A percentile compares a stretch with the other conserved stretches of the same genome.
Evolutionary conservation across 2,113 vertebrate genomes (phyloP).

Genomic region (Nothocercus julius): DNA sequence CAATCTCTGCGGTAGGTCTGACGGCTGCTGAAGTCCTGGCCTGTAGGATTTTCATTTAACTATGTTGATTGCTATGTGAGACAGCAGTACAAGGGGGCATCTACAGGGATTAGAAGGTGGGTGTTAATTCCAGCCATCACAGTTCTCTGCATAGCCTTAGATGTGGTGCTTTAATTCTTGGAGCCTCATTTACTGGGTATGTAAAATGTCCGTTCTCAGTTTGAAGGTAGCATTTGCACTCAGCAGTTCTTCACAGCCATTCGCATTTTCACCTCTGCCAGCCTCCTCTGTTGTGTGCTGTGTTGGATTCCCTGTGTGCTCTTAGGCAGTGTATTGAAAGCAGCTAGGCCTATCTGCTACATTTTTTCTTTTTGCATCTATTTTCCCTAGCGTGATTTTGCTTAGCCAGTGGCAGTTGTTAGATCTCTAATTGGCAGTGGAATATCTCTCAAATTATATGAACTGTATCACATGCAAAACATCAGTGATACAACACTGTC

Average conservation of each 20-base stretch:
- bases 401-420: not conserved
- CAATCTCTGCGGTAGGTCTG: conserved; percentile 28
- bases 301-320: not conserved
- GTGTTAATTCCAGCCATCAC: not conserved
- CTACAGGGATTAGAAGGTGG: not conserved
- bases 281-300: not conserved
- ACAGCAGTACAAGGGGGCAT: not conserved
- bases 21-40: conserved; percentile 11
- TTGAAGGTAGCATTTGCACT: not conserved
- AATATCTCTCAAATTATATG: not conserved
- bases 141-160: not conserved
- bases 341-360: not conserved
- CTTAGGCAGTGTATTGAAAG: not conserved
- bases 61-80: not conserved
- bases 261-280: not conserved
- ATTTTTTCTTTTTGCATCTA: not conserved
- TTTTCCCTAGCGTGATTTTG: not conserved
- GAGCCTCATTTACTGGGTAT: conserved; percentile 1
- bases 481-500: not conserved
- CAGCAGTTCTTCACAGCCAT: not conserved
- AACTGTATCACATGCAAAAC: not conserved
- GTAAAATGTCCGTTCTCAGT: not conserved
- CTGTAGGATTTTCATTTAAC: not conserved
- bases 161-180: not conserved
- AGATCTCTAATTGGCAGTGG: not conserved